A percentile compares a stretch with the other conserved stretches of the same genome.
Conservation (phyloP, 2,797 vertebrate species). For the Chelmon rostratus region DNA sequence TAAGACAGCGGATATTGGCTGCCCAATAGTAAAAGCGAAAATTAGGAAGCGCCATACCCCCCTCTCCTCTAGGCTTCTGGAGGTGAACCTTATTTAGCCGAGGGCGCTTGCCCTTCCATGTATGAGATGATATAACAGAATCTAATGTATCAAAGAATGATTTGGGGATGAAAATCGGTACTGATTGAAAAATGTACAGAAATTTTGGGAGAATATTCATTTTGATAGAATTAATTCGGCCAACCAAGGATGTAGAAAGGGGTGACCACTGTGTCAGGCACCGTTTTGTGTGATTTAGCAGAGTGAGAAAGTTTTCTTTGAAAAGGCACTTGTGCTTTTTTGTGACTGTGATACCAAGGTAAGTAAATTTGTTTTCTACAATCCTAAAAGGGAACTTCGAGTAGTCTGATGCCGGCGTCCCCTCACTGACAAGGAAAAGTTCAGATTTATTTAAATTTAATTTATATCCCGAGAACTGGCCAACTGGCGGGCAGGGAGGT, state of each 20-base stretch:
- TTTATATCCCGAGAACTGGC: slow-evolving; percentile 14
- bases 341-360: slow-evolving; percentile 6
- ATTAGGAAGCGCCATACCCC: background rate
- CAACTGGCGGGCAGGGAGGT: background rate
- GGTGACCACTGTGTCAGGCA: background rate
- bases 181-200: background rate
- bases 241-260: background rate
- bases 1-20: background rate
- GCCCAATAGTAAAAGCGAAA: slow-evolving; percentile 1
- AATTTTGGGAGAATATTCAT: slow-evolving; percentile 24
- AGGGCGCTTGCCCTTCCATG: background rate
- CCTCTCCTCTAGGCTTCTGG: background rate
- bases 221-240: background rate
- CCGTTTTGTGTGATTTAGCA: background rate
- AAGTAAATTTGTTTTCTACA: background rate
- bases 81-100: background rate
- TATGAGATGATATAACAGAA: background rate
- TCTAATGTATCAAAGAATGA: background rate
- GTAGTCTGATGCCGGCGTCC: background rate
- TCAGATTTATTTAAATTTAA: slow-evolving; percentile 15
- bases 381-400: slow-evolving; percentile 8
- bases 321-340: slow-evolving; percentile 7
- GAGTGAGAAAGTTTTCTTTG: background rate
- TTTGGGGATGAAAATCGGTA: slow-evolving; percentile 14
- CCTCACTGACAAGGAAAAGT: background rate